These are phyloP conservation scores for Megatriorchis doriae DNA, from an alignment of 2,113 vertebrate genomes.

Conservation along the genomic window DNA sequence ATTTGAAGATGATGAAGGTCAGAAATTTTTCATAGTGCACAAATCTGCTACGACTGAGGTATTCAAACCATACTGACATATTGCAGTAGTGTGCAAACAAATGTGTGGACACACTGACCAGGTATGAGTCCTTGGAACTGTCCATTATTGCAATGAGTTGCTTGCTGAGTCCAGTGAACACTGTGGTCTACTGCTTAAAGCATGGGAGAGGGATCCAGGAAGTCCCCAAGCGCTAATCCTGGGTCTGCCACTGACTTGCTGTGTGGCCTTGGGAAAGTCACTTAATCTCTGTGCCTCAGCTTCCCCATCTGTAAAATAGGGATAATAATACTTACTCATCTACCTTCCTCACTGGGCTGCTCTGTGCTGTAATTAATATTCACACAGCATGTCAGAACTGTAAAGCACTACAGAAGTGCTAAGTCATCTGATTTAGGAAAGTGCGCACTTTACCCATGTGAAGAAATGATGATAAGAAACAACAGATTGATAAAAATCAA, in stretches of 20 bases:
- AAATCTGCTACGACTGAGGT: background rate
- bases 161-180: slow-evolving; percentile 42
- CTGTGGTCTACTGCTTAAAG: slow-evolving; percentile 47
- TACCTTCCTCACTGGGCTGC: background rate
- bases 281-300: slow-evolving; percentile 55
- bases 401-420: background rate
- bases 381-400: background rate
- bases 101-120: slow-evolving; percentile 51
- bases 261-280: slow-evolving; percentile 49
- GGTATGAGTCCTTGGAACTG: slow-evolving; percentile 33
- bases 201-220: slow-evolving; percentile 20
- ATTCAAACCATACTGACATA: background rate
- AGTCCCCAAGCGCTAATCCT: background rate
- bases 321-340: slow-evolving; percentile 43
- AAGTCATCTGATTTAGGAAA: background rate
- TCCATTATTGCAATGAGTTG: slow-evolving; percentile 49
- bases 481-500: background rate
- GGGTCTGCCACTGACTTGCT: slow-evolving; percentile 41
- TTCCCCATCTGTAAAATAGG: slow-evolving; percentile 60
- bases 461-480: background rate
- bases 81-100: slow-evolving; percentile 8
- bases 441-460: background rate
- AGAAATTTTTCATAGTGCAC: background rate
- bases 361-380: background rate
- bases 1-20: background rate